These are phyloP conservation scores for Nannobrachium achirus DNA, from an alignment of 2,113 vertebrate genomes.

Conservation along the genomic window DNA sequence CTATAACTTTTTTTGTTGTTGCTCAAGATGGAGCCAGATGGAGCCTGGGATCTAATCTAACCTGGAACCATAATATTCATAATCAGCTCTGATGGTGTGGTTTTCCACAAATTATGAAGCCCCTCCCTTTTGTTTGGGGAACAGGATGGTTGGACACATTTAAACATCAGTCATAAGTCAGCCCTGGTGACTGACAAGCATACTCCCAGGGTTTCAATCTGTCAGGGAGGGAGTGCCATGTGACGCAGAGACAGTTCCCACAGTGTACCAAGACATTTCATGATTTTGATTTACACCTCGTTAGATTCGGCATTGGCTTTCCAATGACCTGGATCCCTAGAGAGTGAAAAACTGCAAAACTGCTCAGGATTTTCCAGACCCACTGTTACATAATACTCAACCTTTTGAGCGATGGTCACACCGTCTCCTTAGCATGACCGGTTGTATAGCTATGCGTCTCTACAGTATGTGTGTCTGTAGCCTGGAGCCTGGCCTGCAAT, in stretches of 20 bases:
- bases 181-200: conserved; percentile 11
- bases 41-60: no score
- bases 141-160: background rate
- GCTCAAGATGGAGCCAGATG: no score
- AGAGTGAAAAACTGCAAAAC: background rate
- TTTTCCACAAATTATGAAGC: background rate
- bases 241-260: background rate
- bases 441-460: no score
- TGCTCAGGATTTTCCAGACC: background rate
- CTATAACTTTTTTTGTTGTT: no score
- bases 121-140: background rate
- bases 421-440: no score
- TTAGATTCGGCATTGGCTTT: background rate
- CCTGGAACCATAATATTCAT: no score
- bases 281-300: conserved; percentile 7
- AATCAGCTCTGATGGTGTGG: no score
- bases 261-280: background rate
- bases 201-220: background rate
- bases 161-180: background rate
- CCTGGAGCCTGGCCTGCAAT: no score
- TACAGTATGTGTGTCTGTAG: no score
- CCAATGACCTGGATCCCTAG: background rate
- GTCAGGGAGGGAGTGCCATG: background rate
- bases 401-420: no score
- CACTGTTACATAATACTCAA: background rate